These are phyloP conservation scores for Drosophila pegasa DNA, from an alignment of 2,888 invertebrate species.

Conservation along the genomic window DNA sequence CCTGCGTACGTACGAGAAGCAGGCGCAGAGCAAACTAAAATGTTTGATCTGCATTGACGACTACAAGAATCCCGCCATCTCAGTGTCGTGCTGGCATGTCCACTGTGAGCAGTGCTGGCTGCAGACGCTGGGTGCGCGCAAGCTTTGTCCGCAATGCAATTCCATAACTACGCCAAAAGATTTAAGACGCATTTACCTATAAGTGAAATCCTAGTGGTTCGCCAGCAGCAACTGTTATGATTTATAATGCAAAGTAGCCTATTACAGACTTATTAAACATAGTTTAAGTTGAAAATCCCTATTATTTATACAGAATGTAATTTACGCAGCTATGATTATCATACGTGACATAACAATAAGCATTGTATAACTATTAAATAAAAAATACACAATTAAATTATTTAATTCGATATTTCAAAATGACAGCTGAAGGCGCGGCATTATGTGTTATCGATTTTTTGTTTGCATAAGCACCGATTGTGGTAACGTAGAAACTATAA, in stretches of 20 bases:
- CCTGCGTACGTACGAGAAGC: conserved; percentile 91
- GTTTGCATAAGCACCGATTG: conserved; percentile 9
- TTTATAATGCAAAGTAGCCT: conserved; percentile 34
- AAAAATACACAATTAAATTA: conserved; percentile 58
- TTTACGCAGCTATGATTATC: conserved; percentile 55
- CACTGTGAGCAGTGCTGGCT: conserved; percentile 95
- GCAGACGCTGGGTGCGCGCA: conserved; percentile 91
- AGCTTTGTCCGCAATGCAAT: conserved; percentile 97
- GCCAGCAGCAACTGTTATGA: not conserved
- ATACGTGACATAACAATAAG: conserved; percentile 75
- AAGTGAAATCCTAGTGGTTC: conserved; percentile 10
- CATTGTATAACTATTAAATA: conserved; percentile 55
- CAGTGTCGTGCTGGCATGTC: conserved; percentile 98
- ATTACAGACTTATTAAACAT: conserved; percentile 16
- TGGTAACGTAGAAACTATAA: conserved; percentile 3
- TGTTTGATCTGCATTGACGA: conserved; percentile 96
- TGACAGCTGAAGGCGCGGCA: conserved; percentile 10
- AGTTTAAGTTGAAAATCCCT: conserved; percentile 40
- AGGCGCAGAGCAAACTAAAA: conserved; percentile 88
- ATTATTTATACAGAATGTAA: conserved; percentile 55
- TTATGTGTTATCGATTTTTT: conserved; percentile 13
- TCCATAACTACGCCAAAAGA: conserved; percentile 95
- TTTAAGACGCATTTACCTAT: conserved; percentile 95
- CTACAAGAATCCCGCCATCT: conserved; percentile 94
- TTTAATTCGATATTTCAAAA: conserved; percentile 21